Conservation (phyloP, 2,797 vertebrate species). For the Hafferia zeledoni region DNA sequence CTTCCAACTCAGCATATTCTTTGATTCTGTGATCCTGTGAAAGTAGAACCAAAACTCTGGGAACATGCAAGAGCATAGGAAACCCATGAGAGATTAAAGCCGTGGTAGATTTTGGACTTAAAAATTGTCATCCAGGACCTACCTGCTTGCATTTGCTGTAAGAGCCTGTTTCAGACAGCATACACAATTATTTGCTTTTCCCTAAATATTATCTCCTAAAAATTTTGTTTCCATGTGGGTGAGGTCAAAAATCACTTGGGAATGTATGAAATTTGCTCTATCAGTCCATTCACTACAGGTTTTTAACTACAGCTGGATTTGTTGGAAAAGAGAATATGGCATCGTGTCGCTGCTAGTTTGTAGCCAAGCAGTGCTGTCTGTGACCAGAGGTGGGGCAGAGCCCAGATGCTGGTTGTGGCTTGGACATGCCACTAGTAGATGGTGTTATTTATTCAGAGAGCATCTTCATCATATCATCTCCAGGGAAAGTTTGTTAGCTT, state of each 20-base stretch:
- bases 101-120: neutral
- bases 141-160: neutral
- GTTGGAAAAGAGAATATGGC: neutral
- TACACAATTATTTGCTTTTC: neutral
- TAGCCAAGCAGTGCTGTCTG: neutral
- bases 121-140: neutral
- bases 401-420: neutral
- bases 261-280: rapidly evolving
- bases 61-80: neutral
- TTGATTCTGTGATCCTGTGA: neutral
- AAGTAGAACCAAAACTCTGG: neutral
- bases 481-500: neutral
- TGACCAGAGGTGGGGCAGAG: neutral
- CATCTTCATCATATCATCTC: neutral
- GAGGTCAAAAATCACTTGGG: neutral
- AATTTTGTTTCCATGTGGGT: neutral
- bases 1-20: neutral
- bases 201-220: neutral
- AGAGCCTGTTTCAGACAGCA: neutral
- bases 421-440: neutral
- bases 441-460: neutral
- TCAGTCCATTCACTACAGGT: rapidly evolving
- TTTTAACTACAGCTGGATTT: neutral
- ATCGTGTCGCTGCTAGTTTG: rapidly evolving
- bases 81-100: neutral